Evolutionary conservation across 2,113 vertebrate species (phyloP).

Genomic region (Macquaria australasica): DNA sequence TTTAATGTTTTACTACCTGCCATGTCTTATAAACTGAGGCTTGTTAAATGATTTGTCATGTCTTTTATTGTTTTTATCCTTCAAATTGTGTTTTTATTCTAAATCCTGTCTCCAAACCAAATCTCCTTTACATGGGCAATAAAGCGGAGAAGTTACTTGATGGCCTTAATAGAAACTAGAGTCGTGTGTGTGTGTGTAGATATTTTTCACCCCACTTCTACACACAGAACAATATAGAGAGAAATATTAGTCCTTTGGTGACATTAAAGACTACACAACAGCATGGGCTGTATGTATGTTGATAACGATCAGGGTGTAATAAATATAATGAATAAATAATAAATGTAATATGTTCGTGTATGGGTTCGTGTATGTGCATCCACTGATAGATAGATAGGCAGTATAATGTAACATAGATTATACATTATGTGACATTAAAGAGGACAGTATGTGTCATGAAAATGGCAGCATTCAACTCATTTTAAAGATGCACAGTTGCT

Average conservation of each 20-base stretch:
- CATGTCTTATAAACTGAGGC: neutral
- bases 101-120: neutral
- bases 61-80: conserved; percentile 17
- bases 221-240: neutral
- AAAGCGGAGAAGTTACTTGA: neutral
- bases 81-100: neutral
- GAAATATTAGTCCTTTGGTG: neutral
- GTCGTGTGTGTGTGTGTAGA: conserved; percentile 1
- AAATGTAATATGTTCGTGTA: conserved; percentile 7
- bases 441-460: neutral
- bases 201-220: neutral
- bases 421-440: conserved; percentile 4
- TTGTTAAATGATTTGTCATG: conserved; percentile 4
- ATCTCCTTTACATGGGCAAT: neutral
- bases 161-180: neutral
- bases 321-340: neutral
- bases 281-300: neutral
- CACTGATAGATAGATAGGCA: neutral
- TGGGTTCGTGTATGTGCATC: conserved; percentile 10
- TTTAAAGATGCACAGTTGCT: neutral
- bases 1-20: conserved; percentile 10
- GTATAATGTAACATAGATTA: neutral
- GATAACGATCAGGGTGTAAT: neutral
- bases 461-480: neutral
- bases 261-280: neutral